Evolutionary conservation across 2,797 vertebrate genomes (phyloP).

Genomic region (Chaetophractus vellerosus): DNA sequence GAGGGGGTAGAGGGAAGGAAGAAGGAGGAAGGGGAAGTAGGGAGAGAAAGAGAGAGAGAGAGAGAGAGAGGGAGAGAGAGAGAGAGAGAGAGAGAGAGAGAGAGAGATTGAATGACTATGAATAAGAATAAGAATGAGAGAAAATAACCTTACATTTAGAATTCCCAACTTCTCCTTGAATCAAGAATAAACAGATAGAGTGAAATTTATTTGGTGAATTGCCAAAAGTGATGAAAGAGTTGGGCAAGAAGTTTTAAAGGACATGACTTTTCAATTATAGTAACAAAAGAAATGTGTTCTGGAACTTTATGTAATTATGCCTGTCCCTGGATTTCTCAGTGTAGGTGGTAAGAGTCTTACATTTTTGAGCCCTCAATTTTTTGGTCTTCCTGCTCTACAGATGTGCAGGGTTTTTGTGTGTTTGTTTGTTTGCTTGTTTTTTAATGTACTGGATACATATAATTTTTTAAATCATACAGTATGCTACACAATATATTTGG

Average conservation of each 20-base stretch:
- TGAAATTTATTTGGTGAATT: not conserved
- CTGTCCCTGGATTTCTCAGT: not conserved
- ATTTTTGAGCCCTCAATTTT: not conserved
- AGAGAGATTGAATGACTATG: not conserved
- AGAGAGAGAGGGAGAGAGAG: not conserved
- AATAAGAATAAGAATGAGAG: not conserved
- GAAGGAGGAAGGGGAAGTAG: not conserved
- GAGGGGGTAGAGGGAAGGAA: not conserved
- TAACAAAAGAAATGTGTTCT: not conserved
- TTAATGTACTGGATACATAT: no score
- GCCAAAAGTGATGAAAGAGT: not conserved
- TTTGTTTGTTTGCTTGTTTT: no score
- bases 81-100: not conserved
- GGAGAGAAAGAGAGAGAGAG: not conserved
- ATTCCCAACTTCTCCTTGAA: not conserved
- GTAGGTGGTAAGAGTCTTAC: no score
- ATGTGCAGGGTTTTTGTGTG: not conserved
- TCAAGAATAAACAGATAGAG: not conserved
- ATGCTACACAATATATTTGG: no score
- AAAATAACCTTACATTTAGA: not conserved
- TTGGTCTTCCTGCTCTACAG: not conserved
- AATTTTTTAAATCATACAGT: no score
- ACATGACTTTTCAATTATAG: not conserved
- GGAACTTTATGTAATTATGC: not conserved
- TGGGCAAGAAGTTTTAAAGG: not conserved